Evolutionary conservation across 53 echinoderm and acorn worm species (phyloP), one percentile per base, ranked within the genome.

Genomic region (Paelopatides confundens): DNA sequence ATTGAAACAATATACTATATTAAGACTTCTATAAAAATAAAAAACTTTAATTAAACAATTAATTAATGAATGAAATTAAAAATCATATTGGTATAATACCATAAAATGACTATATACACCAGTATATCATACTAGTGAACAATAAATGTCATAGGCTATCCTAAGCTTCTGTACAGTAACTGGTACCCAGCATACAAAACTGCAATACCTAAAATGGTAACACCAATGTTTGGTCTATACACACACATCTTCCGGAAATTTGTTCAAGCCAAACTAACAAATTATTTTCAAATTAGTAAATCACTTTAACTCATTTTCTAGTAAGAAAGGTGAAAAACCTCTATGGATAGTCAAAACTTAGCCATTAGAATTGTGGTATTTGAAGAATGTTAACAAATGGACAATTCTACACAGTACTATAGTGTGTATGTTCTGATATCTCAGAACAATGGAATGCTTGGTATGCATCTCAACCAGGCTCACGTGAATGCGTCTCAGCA

Each of bases 341-440:
- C 58, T 58, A 58, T 3, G 5, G 58, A 18, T 6, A 21, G 58
- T 58, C 58, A 58, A 21, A 58, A 58, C 21, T 5, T 58, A 21
- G 47, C 26, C 24, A 39, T 39, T n/a, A 74, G 74, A n/a, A 24
- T 39, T 38, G 21, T 74, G 74, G 74, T 74, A 74, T 74, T 74
- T 74, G 74, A 74, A 74, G 74, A 74, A 74, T 74, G 74, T 74
- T 74, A 32, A 39, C 27, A 74, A 74, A 74, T 74, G 38, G 39
- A 39, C 40, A 8, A 29, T 74, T 43, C 46, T 46, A 39, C 23
- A 39, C 40, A 6, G 47, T 43, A 26, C 14, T 26, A 39, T 43
- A 13, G 74, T 21, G 27, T 74, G 74, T n/a, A n/a, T 27, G 39
- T 46, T 29, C 15, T 47, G 74, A 35, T 8, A 39, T 14, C 39